A percentile compares a stretch with the other conserved stretches of the same genome.
Evolutionary conservation across 1,140 invertebrate genomes (phyloP).

Genomic region (Meteorus sp.): DNA sequence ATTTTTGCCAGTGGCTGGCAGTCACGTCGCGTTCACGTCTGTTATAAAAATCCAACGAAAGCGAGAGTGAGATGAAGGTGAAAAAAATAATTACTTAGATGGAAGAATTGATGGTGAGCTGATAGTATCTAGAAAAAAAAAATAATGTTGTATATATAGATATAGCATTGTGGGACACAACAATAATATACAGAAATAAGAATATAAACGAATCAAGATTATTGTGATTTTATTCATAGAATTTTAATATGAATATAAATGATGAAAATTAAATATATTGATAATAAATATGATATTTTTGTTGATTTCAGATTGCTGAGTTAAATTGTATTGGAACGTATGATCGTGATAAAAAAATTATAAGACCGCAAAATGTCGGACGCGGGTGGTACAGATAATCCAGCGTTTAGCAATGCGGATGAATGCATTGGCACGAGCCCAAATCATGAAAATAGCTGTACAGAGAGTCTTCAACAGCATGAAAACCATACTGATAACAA

Average conservation of each 20-base stretch:
- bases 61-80: too few species aligned
- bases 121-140: too few species aligned
- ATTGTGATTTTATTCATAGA: neutral
- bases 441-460: conserved; percentile 30
- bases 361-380: conserved; percentile 42
- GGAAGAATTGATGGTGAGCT: too few species aligned
- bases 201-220: too few species aligned
- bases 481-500: conserved; percentile 43
- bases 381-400: conserved; percentile 49
- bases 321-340: neutral
- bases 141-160: too few species aligned
- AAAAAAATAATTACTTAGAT: too few species aligned
- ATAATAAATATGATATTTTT: neutral
- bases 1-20: too few species aligned
- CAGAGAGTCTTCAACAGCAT: conserved; percentile 28
- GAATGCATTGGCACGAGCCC: conserved; percentile 31
- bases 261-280: neutral
- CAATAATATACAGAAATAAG: too few species aligned
- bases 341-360: neutral
- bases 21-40: too few species aligned
- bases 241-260: neutral
- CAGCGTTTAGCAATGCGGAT: conserved; percentile 50
- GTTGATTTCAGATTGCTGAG: neutral
- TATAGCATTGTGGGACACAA: too few species aligned
- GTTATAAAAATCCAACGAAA: too few species aligned